Percentiles rank a stretch among this genome's conserved stretches.
Conservation (phyloP, 2,113 vertebrate species). For the Phyllostomus hastatus region DNA sequence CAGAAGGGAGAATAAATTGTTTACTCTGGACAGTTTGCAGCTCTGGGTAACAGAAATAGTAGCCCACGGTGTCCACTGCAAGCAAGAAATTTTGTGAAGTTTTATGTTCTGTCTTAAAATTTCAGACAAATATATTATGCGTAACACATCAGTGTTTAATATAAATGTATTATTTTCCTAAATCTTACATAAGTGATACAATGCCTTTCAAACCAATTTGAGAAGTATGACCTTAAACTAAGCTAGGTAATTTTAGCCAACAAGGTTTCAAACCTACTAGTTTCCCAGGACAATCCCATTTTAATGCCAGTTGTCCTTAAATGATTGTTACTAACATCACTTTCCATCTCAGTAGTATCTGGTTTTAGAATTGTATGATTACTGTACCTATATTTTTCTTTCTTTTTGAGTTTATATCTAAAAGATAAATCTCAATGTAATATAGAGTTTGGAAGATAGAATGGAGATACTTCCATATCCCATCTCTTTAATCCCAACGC, state of each 20-base stretch:
- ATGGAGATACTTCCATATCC: not conserved
- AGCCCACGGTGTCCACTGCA: not conserved
- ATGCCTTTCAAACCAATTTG: not conserved
- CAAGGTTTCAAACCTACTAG: not conserved
- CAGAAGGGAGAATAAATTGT: not conserved
- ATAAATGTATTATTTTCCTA: not conserved
- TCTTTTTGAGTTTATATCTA: not conserved
- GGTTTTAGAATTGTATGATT: not conserved
- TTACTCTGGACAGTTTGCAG: not conserved
- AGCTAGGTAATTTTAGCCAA: not conserved
- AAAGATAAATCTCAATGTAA: not conserved
- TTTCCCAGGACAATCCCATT: not conserved
- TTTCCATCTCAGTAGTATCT: not conserved
- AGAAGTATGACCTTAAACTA: not conserved
- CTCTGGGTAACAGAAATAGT: not conserved
- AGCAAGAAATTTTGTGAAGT: not conserved
- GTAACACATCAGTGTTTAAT: not conserved
- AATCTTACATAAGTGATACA: not conserved
- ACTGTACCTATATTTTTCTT: not conserved
- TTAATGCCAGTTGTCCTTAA: not conserved
- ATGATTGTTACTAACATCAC: not conserved
- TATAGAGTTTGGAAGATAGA: not conserved
- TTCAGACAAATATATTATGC: not conserved
- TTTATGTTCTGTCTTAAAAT: conserved; percentile 21
- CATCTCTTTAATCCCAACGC: not conserved